Conservation (phyloP, 2,888 invertebrate species). For the Helleia helle region DNA sequence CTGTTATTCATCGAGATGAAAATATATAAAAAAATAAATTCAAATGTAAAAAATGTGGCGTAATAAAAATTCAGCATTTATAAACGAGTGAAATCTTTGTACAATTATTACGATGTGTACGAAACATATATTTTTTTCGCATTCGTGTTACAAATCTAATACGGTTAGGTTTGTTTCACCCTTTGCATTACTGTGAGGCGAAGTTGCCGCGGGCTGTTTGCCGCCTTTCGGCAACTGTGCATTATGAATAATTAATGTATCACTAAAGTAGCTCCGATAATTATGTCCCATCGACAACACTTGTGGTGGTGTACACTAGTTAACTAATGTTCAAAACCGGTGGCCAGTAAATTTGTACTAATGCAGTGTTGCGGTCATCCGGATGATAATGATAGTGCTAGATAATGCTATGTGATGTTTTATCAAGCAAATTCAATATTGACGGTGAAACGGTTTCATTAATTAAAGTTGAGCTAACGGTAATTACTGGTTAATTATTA, state of each 20-base stretch:
- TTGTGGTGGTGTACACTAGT: conserved; percentile 12
- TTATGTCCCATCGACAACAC: conserved; percentile 22
- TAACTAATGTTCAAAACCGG: conserved; percentile 3
- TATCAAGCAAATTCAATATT: too few relatives aligned
- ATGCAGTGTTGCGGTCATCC: neutral
- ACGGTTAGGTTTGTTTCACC: conserved; percentile 15
- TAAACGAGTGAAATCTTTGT: neutral
- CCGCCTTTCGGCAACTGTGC: conserved; percentile 28
- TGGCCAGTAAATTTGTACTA: conserved; percentile 5
- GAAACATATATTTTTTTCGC: neutral
- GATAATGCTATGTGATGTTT: too few relatives aligned
- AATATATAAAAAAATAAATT: neutral
- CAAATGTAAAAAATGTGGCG: neutral
- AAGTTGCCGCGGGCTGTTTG: conserved; percentile 27
- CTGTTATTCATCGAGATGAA: neutral
- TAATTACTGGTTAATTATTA: too few relatives aligned
- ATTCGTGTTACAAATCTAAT: conserved; percentile 15
- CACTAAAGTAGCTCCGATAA: conserved; percentile 20
- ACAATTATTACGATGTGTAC: neutral
- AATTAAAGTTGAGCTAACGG: too few relatives aligned
- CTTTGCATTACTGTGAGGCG: conserved; percentile 16
- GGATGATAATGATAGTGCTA: neutral
- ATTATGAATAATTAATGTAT: conserved; percentile 33
- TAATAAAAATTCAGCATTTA: neutral
- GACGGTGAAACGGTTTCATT: too few relatives aligned